Conservation (phyloP, 2,113 vertebrate species). For the Cavia aperea region DNA sequence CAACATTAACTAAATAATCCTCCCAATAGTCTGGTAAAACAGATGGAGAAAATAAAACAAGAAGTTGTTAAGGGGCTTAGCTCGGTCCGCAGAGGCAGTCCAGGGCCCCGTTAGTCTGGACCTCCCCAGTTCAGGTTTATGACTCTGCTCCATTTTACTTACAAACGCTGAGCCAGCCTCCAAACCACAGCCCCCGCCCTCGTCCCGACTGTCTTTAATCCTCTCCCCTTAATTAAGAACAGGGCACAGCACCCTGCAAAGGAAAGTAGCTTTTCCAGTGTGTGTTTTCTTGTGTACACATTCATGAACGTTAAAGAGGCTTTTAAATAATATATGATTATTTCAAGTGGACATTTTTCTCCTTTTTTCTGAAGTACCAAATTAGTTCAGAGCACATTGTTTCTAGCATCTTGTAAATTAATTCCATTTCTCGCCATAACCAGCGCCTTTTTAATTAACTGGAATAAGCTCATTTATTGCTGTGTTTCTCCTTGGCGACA, state of each 20-base stretch:
- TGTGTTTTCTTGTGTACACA: background rate
- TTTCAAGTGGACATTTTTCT: background rate
- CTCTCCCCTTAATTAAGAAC: conserved; percentile 44
- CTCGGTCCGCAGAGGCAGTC: conserved; percentile 42
- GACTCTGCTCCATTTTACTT: conserved; percentile 47
- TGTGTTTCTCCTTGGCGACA: background rate
- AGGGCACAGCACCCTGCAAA: conserved; percentile 20
- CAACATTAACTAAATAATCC: conserved; percentile 69
- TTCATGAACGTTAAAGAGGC: background rate
- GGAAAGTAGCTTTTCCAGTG: background rate
- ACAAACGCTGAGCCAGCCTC: conserved; percentile 43
- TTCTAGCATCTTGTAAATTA: conserved; percentile 17
- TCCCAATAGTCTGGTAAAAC: conserved; percentile 65
- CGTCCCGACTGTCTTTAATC: conserved; percentile 2
- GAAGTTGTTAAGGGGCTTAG: conserved; percentile 66
- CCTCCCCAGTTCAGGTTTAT: conserved; percentile 56
- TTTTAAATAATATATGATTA: conserved; percentile 4
- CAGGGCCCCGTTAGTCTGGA: conserved; percentile 46
- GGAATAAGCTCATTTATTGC: background rate
- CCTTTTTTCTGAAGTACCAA: background rate
- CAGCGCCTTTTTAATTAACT: background rate
- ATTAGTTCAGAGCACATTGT: background rate
- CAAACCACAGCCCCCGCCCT: conserved; percentile 2
- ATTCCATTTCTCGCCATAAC: background rate
- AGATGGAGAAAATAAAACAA: conserved; percentile 67